Base-by-base conservation (phyloP, 1,140 invertebrate genomes). In the Spodoptera litura region DNA sequence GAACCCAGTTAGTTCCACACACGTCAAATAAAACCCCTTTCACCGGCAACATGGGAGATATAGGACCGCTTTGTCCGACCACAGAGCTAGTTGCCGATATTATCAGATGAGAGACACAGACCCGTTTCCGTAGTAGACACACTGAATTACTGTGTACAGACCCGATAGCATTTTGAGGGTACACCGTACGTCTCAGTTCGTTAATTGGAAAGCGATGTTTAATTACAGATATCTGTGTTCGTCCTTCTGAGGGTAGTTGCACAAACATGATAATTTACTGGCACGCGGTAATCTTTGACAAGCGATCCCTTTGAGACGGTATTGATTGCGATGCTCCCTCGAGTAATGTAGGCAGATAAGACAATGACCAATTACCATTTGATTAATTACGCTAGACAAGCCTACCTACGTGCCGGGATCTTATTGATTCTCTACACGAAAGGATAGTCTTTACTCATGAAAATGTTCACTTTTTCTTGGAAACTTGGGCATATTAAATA, bases 291-390 rank as follows among this genome's bases (percentile, higher is more conserved):
- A 80, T 84, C 78, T 81, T 78, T 81, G 78, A 82, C 73, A 64
- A 84, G 70, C 75, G 62, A 79, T 84, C 80, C 78, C 81, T 77
- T 78, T 59, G 73, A 75, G 81, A 70, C 72, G 25, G 61, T 84
- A 84, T 82, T 71, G 83, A 85, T 85, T 83, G 81, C 74, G 49
- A 76, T 44, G 59, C 76, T 78, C 79, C 79, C 75, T 13, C 9
- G 70, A 56, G 73, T 55, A 52, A 53, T 75, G 55, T 72, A 72
- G 44, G n/a, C 78, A n/a, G 31, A 44, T 73, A 62, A 79, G 78
- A 73, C 77, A 81, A 81, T 81, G 59, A 52, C 53, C 80, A 81
- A 78, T 78, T 81, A 81, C 58, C 58, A 62, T 64, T 75, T 53
- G 58, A 75, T 75, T 75, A 75, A 75, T 75, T 53, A 62, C 73